These are phyloP conservation scores for Anguilla rostrata DNA, from an alignment of 2,113 vertebrate genomes.

Conservation along the genomic window DNA sequence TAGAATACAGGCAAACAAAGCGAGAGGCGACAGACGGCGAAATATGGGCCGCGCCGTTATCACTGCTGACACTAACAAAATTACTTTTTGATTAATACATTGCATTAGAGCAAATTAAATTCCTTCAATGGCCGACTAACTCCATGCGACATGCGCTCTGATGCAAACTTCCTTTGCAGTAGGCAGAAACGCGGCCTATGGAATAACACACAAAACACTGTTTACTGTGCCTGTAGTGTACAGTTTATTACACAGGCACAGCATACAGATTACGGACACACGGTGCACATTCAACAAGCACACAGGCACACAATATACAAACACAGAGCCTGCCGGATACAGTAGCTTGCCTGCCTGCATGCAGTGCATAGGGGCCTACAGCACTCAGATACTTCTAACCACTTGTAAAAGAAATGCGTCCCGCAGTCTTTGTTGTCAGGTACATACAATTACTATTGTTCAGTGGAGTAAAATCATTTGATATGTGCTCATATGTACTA, in stretches of 20 bases:
- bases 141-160: background rate
- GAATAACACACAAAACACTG: background rate
- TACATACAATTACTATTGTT: background rate
- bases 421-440: background rate
- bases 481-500: background rate
- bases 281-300: background rate
- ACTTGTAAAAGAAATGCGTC: background rate
- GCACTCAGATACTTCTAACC: background rate
- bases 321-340: background rate
- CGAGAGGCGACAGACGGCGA: background rate
- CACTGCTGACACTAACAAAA: slow-evolving; percentile 23
- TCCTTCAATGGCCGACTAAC: background rate
- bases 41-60: background rate
- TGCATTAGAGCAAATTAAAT: slow-evolving; percentile 17
- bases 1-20: slow-evolving; percentile 16
- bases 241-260: background rate
- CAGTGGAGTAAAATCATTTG: background rate
- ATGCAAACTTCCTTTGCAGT: slow-evolving; percentile 4
- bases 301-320: background rate
- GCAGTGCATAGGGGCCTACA: too few species aligned
- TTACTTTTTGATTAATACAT: slow-evolving; percentile 21
- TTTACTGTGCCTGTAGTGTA: background rate
- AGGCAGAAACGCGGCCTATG: background rate
- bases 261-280: background rate
- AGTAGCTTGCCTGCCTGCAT: background rate